Base-by-base conservation (phyloP, 2,888 invertebrate genomes). In the Drosophila borealis region DNA sequence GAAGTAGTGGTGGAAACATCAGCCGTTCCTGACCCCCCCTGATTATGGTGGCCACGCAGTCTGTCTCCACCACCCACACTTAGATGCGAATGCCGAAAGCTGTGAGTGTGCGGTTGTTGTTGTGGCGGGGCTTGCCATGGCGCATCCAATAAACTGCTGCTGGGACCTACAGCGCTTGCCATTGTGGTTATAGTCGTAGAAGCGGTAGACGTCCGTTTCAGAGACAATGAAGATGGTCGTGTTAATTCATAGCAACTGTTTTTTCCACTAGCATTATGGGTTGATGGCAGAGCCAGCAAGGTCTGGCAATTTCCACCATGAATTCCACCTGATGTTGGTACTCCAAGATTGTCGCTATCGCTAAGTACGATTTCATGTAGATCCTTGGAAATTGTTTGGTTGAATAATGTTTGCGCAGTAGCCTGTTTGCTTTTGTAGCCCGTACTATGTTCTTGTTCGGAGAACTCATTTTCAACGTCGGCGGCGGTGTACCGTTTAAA, bases 321-420 rank as follows among this genome's bases (percentile, higher is more conserved):
- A 39, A 56, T 29, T 5, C 66, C 79, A 39, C 54, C 48, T 14
- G 65, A 36, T 19, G 68, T 17, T 37, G 63, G 42, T 60, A 46
- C 33, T 48, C 70, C 80, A 33, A 73, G 72, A 71, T 76, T 80
- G 45, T 89, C 90, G 60, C 85, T 85, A 59, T 91, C 91, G 67
- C 81, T 80, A 54, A 83, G 77, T 57, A 85, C 84, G 56, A 89
- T 88, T 64, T 91, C 92, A 33, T 92, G 89, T 33, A 91, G 69
- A 53, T 91, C 91, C 63, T 90, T 92, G 50, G 86, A 88, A 61
- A 91, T 88, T 9, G 90, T 91, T 80, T 91, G 91, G 76, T 90
- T 90, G 29, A 92, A 92, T 59, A 91, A 83, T 33, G 90, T 92
- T 44, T 90, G 81, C 13, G 82, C 86, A 3, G 90, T 80, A 2